Percentiles rank a stretch among this genome's conserved stretches.
Conservation (phyloP, 2,888 invertebrate genomes). For the Acanthococcus lagerstroemiae region DNA sequence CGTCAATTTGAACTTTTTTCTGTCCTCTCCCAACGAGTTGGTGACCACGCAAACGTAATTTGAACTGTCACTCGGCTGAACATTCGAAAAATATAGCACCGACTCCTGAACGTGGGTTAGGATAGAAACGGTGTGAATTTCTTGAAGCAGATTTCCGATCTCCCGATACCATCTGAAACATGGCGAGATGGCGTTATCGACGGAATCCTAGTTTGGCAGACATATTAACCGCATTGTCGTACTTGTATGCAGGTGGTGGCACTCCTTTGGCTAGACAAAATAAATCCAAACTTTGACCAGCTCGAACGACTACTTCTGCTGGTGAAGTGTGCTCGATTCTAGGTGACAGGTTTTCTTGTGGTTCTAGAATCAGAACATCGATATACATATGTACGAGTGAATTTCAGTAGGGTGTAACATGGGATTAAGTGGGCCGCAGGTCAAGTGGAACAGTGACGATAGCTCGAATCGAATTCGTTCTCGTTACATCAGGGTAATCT, state of each 20-base stretch:
- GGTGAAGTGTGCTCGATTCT: constrained; percentile 31
- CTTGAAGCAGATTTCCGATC: constrained; percentile 55
- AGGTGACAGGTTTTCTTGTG: constrained; percentile 31
- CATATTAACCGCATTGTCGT: constrained; percentile 39
- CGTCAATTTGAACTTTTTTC: constrained; percentile 59
- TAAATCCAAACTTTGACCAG: constrained; percentile 63
- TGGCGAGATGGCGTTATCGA: no score
- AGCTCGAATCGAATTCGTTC: no score
- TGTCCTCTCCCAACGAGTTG: constrained; percentile 67
- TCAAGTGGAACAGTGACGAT: no score
- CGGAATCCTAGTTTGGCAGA: constrained; percentile 32
- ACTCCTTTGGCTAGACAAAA: constrained; percentile 70
- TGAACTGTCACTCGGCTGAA: constrained; percentile 64
- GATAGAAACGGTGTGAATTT: constrained; percentile 55
- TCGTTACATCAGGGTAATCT: no score
- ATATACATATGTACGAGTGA: background rate
- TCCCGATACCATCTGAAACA: constrained; percentile 59
- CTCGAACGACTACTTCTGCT: constrained; percentile 49
- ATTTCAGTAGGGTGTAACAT: no score
- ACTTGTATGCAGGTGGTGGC: constrained; percentile 69
- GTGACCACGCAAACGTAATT: constrained; percentile 76
- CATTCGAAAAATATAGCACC: constrained; percentile 61
- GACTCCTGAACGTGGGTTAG: constrained; percentile 44
- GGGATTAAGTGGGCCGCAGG: no score
- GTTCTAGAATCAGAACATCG: no score